Conservation (phyloP, 1,140 invertebrate genomes). For the Argopecten irradians region DNA sequence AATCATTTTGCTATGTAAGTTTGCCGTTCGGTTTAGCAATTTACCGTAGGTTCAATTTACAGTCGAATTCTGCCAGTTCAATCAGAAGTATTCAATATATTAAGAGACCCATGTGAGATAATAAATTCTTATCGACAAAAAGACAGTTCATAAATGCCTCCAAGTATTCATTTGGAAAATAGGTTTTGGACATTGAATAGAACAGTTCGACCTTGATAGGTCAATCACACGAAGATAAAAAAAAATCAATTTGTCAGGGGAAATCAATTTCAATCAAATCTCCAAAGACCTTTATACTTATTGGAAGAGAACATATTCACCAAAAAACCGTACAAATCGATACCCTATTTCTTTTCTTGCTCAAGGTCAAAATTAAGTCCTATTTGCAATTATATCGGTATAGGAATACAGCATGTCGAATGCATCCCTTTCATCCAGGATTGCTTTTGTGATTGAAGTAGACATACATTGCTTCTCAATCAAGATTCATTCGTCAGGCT, state of each 20-base stretch:
- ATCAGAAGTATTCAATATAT: too few relatives aligned
- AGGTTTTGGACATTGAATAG: too few relatives aligned
- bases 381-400: background rate
- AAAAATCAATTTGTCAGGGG: background rate
- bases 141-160: too few relatives aligned
- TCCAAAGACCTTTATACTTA: background rate
- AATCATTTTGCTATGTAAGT: too few relatives aligned
- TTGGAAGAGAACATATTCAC: background rate
- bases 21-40: too few relatives aligned
- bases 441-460: background rate
- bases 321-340: background rate
- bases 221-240: background rate
- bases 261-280: background rate
- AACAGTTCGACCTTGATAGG: background rate
- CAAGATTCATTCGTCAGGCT: background rate
- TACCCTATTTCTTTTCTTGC: background rate
- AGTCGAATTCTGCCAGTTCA: too few relatives aligned
- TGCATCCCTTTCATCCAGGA: background rate
- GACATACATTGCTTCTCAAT: background rate
- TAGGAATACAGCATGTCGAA: background rate
- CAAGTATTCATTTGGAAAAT: too few relatives aligned
- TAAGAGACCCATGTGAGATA: too few relatives aligned
- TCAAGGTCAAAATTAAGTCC: background rate
- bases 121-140: too few relatives aligned
- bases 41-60: too few relatives aligned